Evolutionary conservation across 2,888 invertebrate species (phyloP).

Genomic region (Dastarcus helophoroides): DNA sequence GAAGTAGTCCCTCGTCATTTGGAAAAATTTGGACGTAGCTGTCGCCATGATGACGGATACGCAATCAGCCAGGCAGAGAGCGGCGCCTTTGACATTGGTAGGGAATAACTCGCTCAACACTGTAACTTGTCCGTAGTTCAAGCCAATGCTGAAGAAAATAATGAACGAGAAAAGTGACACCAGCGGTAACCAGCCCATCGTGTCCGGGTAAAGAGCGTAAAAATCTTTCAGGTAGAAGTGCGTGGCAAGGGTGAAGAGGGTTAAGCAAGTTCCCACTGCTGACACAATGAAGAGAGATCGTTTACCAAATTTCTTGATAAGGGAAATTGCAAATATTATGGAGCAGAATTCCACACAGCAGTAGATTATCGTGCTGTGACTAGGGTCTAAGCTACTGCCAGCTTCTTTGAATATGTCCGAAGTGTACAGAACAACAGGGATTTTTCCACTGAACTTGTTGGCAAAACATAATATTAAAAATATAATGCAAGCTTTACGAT

Average conservation of each 20-base stretch:
- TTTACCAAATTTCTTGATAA: constrained; percentile 54
- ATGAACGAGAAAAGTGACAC: constrained; percentile 40
- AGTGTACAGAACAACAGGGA: constrained; percentile 50
- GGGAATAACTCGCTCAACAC: constrained; percentile 45
- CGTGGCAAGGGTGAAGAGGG: constrained; percentile 33
- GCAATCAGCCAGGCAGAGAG: constrained; percentile 43
- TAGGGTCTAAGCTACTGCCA: constrained; percentile 38
- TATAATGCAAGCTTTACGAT: constrained; percentile 52
- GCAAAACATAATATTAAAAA: constrained; percentile 45
- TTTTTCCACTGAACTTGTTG: constrained; percentile 54
- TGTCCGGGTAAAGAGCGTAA: constrained; percentile 16
- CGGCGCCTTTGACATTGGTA: constrained; percentile 42
- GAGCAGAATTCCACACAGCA: constrained; percentile 48
- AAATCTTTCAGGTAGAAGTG: constrained; percentile 38
- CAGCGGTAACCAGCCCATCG: constrained; percentile 40
- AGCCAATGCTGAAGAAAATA: constrained; percentile 40
- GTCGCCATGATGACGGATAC: constrained; percentile 40
- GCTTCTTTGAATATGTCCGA: constrained; percentile 48
- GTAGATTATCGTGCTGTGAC: constrained; percentile 46
- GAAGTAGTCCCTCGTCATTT: constrained; percentile 42
- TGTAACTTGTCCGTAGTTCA: constrained; percentile 41
- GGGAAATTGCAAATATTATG: constrained; percentile 43
- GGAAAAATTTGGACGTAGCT: constrained; percentile 39
- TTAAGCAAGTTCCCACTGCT: constrained; percentile 32
- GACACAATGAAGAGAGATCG: constrained; percentile 51